phyloP scores from a whole-genome alignment of 2,888 invertebrate species.

The Melanargia galathea region DNA sequence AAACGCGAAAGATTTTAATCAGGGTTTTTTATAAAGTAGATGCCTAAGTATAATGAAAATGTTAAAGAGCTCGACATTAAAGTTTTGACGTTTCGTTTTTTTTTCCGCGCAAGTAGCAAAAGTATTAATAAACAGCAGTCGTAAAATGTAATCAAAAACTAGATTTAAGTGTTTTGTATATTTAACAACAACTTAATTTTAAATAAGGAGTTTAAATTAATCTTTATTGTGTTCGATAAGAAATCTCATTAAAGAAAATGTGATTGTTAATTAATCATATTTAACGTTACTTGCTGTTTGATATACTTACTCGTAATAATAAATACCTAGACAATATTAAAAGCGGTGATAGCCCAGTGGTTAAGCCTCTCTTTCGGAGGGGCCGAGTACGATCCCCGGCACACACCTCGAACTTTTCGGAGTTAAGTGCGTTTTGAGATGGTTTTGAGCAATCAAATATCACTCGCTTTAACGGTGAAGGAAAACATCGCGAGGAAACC shows the following conservation, averaged over 20 bases:
- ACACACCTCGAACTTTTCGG: too few species aligned
- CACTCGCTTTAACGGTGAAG: too few species aligned
- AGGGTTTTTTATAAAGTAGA: constrained; percentile 8
- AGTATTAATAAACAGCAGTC: neutral
- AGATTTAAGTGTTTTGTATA: constrained; percentile 20
- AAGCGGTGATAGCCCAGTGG: too few species aligned
- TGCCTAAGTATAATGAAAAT: constrained; percentile 21
- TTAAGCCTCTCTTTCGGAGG: too few species aligned
- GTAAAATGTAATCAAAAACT: constrained; percentile 5
- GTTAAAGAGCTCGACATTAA: constrained; percentile 3
- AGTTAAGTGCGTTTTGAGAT: too few species aligned
- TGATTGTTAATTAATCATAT: neutral
- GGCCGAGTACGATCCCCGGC: too few species aligned
- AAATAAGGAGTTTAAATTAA: neutral
- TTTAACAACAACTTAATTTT: constrained; percentile 32
- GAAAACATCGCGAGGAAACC: too few species aligned
- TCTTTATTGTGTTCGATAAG: constrained; percentile 5
- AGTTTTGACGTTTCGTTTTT: constrained; percentile 17
- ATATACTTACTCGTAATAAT: neutral
- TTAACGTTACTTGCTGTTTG: neutral
- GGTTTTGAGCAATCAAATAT: too few species aligned
- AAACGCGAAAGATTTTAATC: constrained; percentile 24
- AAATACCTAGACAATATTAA: too few species aligned
- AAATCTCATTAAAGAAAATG: constrained; percentile 1
- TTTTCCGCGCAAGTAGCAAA: constrained; percentile 7